phyloP scores from a whole-genome alignment of 2,888 invertebrate species.

The Anticlea derivata region DNA sequence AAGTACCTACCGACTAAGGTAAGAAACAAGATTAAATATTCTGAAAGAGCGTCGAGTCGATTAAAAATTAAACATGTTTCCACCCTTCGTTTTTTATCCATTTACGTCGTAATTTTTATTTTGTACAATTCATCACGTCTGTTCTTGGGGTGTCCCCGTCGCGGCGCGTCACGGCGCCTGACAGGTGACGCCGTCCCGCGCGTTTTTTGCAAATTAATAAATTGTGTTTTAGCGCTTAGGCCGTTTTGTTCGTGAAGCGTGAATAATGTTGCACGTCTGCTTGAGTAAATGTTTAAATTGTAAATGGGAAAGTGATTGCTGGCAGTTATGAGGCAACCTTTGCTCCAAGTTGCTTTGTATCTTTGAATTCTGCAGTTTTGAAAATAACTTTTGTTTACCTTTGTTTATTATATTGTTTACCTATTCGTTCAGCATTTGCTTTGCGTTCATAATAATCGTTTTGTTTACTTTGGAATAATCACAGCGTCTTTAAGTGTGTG shows the following conservation, averaged over 20 bases:
- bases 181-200: slow-evolving; percentile 58
- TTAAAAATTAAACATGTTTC: slow-evolving; percentile 62
- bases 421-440: too few relatives aligned
- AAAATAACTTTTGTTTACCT: too few relatives aligned
- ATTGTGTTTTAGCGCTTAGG: slow-evolving; percentile 58
- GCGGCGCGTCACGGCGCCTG: slow-evolving; percentile 56
- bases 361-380: slow-evolving; percentile 16
- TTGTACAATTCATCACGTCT: slow-evolving; percentile 71
- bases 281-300: slow-evolving; percentile 38
- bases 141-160: slow-evolving; percentile 50
- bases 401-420: not conserved
- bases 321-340: slow-evolving; percentile 28
- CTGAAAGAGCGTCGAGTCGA: slow-evolving; percentile 52
- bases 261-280: slow-evolving; percentile 41
- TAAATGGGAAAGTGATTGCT: slow-evolving; percentile 36
- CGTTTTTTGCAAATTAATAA: slow-evolving; percentile 65
- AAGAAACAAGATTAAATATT: slow-evolving; percentile 43
- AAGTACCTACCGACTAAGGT: slow-evolving; percentile 28
- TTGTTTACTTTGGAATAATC: too few relatives aligned
- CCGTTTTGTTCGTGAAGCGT: slow-evolving; percentile 45
- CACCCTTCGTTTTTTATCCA: slow-evolving; percentile 48
- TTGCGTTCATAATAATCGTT: not conserved
- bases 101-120: slow-evolving; percentile 73
- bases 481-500: too few relatives aligned
- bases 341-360: slow-evolving; percentile 8